These are phyloP conservation scores for Paragorgia papillata DNA, from an alignment of 92 coral and sea anemone species.

Conservation along the genomic window DNA sequence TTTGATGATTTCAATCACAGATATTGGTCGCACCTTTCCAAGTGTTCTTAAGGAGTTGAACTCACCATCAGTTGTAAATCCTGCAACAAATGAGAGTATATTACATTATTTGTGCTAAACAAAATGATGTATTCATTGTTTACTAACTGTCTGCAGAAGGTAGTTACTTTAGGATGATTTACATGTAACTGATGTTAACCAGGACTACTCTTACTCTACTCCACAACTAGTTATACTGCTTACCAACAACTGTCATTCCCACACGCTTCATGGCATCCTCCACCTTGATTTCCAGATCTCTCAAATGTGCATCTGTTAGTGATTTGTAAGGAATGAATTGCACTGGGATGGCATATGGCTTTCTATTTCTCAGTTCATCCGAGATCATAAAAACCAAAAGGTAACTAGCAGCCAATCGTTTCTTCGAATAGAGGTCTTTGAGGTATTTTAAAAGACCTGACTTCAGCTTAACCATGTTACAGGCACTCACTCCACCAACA, in stretches of 20 bases:
- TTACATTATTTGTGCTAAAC: constrained; percentile 21
- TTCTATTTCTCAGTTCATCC: no score
- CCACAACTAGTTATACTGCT: not conserved
- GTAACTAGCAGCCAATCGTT: not conserved
- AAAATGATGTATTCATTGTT: not conserved
- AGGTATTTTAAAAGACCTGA: not conserved
- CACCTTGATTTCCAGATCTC: not conserved
- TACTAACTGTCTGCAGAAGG: not conserved
- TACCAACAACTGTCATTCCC: not conserved
- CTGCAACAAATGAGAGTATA: constrained; percentile 56
- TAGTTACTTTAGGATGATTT: not conserved
- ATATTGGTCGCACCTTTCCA: constrained; percentile 45
- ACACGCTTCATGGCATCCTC: constrained; percentile 1
- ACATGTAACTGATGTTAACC: not conserved
- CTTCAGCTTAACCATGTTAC: not conserved
- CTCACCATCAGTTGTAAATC: no score
- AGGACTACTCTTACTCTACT: not conserved
- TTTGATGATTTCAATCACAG: constrained; percentile 44
- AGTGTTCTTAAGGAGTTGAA: constrained; percentile 41
- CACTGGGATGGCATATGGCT: no score
- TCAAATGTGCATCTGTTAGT: not conserved
- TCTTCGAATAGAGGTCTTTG: constrained; percentile 14
- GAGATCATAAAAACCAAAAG: constrained; percentile 13
- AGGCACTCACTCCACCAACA: not conserved
- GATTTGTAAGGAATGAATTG: not conserved